Evolutionary conservation across 1,140 invertebrate species (phyloP), one percentile per base, ranked within the genome.

Genomic region (Melitaea cinxia): DNA sequence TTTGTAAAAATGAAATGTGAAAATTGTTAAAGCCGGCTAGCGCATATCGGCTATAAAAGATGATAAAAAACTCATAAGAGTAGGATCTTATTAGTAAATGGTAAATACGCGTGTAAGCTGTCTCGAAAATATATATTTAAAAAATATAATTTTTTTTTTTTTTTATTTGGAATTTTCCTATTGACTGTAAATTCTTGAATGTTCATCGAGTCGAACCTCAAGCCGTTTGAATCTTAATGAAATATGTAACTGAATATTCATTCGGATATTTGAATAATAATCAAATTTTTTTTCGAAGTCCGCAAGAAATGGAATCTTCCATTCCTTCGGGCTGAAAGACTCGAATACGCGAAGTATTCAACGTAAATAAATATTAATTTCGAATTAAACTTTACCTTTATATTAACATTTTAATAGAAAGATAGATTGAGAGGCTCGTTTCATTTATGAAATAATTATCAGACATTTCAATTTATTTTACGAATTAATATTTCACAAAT

Each of bases 231-330:
- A 28, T 2, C 45, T 49, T 61, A 61, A 67, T 61, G 62, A 60
- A 61, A 60, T 55, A 56, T 65, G 42, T 17, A 17, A 39, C 49
- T 68, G 66, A 68, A 68, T 68, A 68, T 68, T 68, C 66, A 68
- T 63, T 42, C 28, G 37, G 47, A 35, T 35, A 68, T 68, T 68
- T 62, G 53, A 68, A 68, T 68, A 68, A 68, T 68, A 62, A 62
- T 68, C 52, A 62, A n/a, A 61, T 67, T 57, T 68, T 63, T 65
- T 47, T 45, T 21, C 45, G 30, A 12, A 28, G 23, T 33, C 23
- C 37, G 12, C 24, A 57, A 45, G 37, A 26, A 57, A 57, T 57
- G 37, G 24, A 45, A 45, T 45, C 24, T 42, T 26, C 35, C n/a
- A 19, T 3, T 23, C 42, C 42, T 23, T 1, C 2, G 42, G 21